Evolutionary conservation across 2,797 vertebrate genomes (phyloP).

Genomic region (Mormyrus proboscirostris): DNA sequence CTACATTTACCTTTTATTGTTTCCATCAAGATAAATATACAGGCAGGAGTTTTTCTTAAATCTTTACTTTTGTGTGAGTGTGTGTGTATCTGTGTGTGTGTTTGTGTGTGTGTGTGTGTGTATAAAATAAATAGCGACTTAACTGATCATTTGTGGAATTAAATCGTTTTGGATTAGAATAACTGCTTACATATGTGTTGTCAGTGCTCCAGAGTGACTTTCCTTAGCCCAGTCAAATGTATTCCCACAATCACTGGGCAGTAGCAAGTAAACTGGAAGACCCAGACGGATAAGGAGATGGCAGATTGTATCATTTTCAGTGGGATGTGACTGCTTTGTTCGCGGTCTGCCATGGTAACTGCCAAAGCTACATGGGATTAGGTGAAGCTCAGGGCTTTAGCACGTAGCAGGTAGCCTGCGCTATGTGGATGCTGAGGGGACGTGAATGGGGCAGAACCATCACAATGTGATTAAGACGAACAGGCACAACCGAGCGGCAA

Average conservation of each 20-base stretch:
- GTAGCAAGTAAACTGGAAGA: background rate
- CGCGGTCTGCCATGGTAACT: background rate
- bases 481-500: background rate
- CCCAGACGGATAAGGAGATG: background rate
- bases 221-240: background rate
- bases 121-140: background rate
- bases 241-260: background rate
- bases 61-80: background rate
- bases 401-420: background rate
- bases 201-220: background rate
- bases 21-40: conserved; percentile 11
- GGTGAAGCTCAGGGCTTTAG: background rate
- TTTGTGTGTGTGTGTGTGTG: background rate
- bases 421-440: background rate
- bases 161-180: background rate
- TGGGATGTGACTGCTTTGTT: background rate
- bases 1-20: background rate
- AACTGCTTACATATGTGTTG: background rate
- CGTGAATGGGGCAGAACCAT: background rate
- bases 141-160: background rate
- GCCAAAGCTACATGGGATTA: background rate
- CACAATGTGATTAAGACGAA: background rate
- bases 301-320: background rate
- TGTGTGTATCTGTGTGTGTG: background rate
- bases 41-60: background rate